Evolutionary conservation across 2,797 vertebrate species (phyloP).

Genomic region (Oreochromis mossambicus): DNA sequence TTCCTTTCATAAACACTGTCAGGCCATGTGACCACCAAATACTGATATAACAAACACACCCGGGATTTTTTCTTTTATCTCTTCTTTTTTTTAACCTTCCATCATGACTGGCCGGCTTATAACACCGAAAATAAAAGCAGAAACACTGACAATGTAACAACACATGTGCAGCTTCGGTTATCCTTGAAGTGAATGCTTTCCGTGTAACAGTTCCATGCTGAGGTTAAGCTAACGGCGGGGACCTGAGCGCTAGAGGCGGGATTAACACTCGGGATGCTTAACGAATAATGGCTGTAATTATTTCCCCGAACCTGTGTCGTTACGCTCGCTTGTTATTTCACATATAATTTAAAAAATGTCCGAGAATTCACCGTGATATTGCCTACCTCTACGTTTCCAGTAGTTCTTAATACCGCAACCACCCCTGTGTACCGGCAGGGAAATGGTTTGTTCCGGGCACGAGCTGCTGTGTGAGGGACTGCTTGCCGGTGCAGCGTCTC

Average conservation of each 20-base stretch:
- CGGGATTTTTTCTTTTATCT: neutral
- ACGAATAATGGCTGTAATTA: accelerated
- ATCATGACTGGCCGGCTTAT: accelerated
- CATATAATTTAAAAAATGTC: neutral
- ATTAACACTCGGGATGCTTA: neutral
- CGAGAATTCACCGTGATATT: neutral
- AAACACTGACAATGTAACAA: accelerated
- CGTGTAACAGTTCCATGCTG: neutral
- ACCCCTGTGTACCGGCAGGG: neutral
- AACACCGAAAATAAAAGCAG: accelerated
- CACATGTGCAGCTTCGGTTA: neutral
- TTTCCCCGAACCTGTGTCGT: accelerated
- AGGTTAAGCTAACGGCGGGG: neutral
- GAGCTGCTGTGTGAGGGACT: neutral
- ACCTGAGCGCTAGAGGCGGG: neutral
- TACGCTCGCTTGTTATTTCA: accelerated
- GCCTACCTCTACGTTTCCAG: slow-evolving; percentile 49
- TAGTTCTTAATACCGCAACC: neutral
- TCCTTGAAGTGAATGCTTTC: neutral
- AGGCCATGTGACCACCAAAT: neutral
- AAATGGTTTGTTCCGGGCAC: slow-evolving; percentile 40
- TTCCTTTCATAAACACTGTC: neutral
- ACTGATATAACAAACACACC: neutral
- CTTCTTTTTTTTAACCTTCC: neutral
- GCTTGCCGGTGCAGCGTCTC: neutral